A percentile compares a stretch with the other conserved stretches of the same genome.
Evolutionary conservation across 2,113 vertebrate species (phyloP).

Genomic region (Porphyrio hochstetteri): DNA sequence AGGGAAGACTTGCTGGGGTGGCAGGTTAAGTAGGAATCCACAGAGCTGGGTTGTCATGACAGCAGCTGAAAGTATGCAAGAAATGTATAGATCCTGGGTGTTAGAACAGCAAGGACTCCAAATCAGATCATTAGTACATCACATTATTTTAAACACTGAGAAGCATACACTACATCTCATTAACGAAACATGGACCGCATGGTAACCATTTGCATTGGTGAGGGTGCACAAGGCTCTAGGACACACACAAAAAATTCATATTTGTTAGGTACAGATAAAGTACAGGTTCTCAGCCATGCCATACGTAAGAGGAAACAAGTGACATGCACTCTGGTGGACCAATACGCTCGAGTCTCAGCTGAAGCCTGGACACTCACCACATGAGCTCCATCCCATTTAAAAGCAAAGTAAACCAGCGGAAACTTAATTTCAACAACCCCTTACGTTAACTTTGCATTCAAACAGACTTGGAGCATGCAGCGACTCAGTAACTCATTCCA

Average conservation of each 20-base stretch:
- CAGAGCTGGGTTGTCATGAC: conserved; percentile 68
- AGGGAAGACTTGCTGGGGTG: conserved; percentile 57
- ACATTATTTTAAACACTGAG: conserved; percentile 16
- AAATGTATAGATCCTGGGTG: conserved; percentile 50
- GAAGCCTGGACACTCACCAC: neutral
- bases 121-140: conserved; percentile 30
- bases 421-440: neutral
- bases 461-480: neutral
- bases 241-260: neutral
- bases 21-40: conserved; percentile 67
- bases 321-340: neutral
- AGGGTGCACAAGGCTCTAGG: neutral
- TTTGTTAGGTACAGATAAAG: neutral
- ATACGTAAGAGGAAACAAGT: neutral
- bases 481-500: neutral
- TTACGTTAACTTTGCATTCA: neutral
- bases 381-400: neutral
- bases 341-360: neutral
- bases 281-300: neutral
- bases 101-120: conserved; percentile 43
- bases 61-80: conserved; percentile 64
- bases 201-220: neutral
- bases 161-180: neutral
- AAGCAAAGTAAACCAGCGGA: neutral
- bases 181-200: neutral